phyloP scores from a whole-genome alignment of 37 sponge, comb jelly and placozoan species.

The Ianthella basta region DNA sequence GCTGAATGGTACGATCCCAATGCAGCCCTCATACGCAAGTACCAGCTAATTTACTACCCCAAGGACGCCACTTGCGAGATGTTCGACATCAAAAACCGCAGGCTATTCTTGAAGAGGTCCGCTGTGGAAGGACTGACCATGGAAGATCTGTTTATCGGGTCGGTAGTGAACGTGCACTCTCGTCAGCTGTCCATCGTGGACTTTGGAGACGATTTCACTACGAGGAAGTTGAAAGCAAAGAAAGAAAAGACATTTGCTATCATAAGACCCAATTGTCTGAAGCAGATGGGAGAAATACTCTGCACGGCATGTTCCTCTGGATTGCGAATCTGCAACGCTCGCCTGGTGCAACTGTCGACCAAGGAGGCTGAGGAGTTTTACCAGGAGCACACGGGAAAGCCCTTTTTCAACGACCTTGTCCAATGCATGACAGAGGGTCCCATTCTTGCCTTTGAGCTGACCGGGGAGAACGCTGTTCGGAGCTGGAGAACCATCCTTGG shows the following conservation, averaged over 20 bases:
- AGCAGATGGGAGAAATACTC: constrained; percentile 79
- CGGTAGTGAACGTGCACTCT: constrained; percentile 86
- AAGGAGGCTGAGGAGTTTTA: constrained; percentile 87
- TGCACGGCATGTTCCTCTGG: constrained; percentile 50
- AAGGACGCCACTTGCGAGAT: constrained; percentile 86
- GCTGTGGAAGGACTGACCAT: constrained; percentile 58
- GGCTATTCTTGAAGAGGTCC: constrained; percentile 87
- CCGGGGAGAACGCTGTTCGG: constrained; percentile 68
- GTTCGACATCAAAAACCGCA: constrained; percentile 87
- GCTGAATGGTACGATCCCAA: constrained; percentile 97
- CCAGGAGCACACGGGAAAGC: constrained; percentile 68
- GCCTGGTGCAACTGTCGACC: constrained; percentile 75
- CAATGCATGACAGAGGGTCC: constrained; percentile 83
- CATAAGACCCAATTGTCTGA: constrained; percentile 84
- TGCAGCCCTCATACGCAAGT: constrained; percentile 84
- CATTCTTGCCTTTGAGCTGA: constrained; percentile 81
- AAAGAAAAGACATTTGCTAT: constrained; percentile 87
- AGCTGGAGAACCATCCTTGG: constrained; percentile 75
- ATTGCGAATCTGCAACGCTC: constrained; percentile 76
- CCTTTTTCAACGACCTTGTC: constrained; percentile 63
- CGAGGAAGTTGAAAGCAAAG: constrained; percentile 57
- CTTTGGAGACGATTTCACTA: constrained; percentile 91
- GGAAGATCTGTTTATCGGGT: constrained; percentile 83
- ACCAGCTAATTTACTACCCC: constrained; percentile 87
- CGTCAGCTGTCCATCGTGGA: constrained; percentile 88